These are phyloP conservation scores for Mamestra configurata DNA, from an alignment of 1,140 invertebrate species.

Conservation along the genomic window DNA sequence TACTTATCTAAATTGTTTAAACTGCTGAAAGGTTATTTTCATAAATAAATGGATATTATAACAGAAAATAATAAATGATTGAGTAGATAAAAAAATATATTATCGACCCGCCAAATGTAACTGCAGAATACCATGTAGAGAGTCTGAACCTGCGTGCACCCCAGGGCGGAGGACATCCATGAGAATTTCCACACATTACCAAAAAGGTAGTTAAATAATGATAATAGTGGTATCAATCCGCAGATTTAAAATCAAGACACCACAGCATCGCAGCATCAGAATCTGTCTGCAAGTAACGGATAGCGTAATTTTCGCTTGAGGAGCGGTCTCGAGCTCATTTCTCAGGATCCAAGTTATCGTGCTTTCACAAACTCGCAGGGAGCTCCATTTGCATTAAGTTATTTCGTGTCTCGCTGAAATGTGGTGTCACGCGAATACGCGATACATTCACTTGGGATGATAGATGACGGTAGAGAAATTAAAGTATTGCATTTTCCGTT, in stretches of 20 bases:
- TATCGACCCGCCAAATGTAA: too few relatives aligned
- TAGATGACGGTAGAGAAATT: slow-evolving; percentile 4
- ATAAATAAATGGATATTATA: background rate
- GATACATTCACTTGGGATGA: slow-evolving; percentile 36
- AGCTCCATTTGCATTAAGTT: slow-evolving; percentile 54
- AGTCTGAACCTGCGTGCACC: too few relatives aligned
- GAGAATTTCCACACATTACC: too few relatives aligned
- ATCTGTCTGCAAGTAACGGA: slow-evolving; percentile 59
- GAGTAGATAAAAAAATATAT: background rate
- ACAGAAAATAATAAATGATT: background rate
- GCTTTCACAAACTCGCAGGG: slow-evolving; percentile 52
- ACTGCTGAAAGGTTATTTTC: too few relatives aligned
- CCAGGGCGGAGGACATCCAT: too few relatives aligned
- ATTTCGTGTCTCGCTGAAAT: slow-evolving; percentile 43
- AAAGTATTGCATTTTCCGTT: slow-evolving; percentile 42
- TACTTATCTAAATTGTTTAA: too few relatives aligned
- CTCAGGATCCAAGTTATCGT: slow-evolving; percentile 32
- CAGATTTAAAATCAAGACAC: background rate
- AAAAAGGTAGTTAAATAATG: too few relatives aligned
- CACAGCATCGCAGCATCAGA: slow-evolving; percentile 2
- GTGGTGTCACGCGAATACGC: slow-evolving; percentile 25
- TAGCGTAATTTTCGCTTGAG: slow-evolving; percentile 61
- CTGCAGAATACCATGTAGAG: too few relatives aligned
- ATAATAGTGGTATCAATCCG: background rate
- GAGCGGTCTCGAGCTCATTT: slow-evolving; percentile 14